Base-by-base conservation (phyloP, 2,888 invertebrate species). In the Branchipolynoe longqiensis region DNA sequence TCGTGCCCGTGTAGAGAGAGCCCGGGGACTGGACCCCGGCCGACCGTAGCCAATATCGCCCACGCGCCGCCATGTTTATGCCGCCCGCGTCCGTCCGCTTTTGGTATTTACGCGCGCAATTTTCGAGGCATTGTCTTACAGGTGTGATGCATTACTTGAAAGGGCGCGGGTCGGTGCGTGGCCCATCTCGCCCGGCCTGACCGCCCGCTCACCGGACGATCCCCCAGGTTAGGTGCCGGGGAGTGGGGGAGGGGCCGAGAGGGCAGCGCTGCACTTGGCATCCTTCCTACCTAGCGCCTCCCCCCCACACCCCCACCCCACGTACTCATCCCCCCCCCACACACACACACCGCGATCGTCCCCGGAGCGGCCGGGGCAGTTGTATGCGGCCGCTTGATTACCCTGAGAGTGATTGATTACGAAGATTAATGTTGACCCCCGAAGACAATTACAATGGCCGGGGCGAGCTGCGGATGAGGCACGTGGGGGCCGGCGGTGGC, bases 351-450 rank as follows among this genome's bases (percentile, higher is more conserved):
- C 14, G 25, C 62, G 36, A 18, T 38, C 36, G 12, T 18, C 33
- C 69, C 69, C 69, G 64, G 36, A 22, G n/a, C 36, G 69, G 36
- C 14, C n/a, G 31, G 38, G 69, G 69, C 69, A 62, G 25, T 69
- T 18, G 69, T 4, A 18, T 0, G 22, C 12, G 36, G 28, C 25
- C 6, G 62, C 2, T 69, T 69, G 78, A 78, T 78, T 78, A 78
- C 28, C 78, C 28, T 33, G 48, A 78, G 54, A 31, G 78, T 78
- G 78, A 78, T 78, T 78, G 41, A 78, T 78, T 48, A 78, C 78
- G 48, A 41, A 78, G 78, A 78, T 78, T 78, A 78, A 78, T 78
- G 78, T 78, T 78, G 78, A 78, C 78, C 78, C 48, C 78, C 31
- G 54, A 78, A 78, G 78, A 78, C 78, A 78, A 78, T 78, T 78